A percentile compares a stretch with the other conserved stretches of the same genome.
These are phyloP conservation scores for Eupithecia subfuscata DNA, from an alignment of 2,888 invertebrate genomes.

Conservation along the genomic window DNA sequence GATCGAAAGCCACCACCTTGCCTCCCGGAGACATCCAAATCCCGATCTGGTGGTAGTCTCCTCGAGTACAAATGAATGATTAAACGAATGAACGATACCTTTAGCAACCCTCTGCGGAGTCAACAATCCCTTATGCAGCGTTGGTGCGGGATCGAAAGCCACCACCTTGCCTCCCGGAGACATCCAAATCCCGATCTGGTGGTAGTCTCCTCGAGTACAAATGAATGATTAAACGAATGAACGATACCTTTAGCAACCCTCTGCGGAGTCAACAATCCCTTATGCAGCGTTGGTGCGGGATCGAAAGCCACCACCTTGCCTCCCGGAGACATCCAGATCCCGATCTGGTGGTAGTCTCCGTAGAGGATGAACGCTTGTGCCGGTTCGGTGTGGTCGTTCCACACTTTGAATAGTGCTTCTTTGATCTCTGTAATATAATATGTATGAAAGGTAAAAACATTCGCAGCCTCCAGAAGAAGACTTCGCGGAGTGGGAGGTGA, in stretches of 20 bases:
- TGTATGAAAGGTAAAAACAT: no score
- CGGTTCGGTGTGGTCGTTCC: conserved; percentile 69
- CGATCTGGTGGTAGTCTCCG: conserved; percentile 77
- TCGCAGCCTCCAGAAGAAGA: conserved; percentile 57
- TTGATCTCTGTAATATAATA: conserved; percentile 66
- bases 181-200: conserved; percentile 70
- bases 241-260: conserved; percentile 67
- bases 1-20: conserved; percentile 74
- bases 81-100: conserved; percentile 35
- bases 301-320: conserved; percentile 77
- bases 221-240: conserved; percentile 34
- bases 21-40: conserved; percentile 74
- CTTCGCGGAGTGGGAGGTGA: conserved; percentile 78
- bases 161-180: conserved; percentile 71
- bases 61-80: conserved; percentile 56
- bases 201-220: conserved; percentile 74
- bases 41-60: conserved; percentile 77
- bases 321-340: conserved; percentile 72
- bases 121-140: conserved; percentile 63
- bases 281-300: conserved; percentile 68
- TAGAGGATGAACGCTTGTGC: conserved; percentile 59
- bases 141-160: conserved; percentile 76
- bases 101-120: conserved; percentile 67
- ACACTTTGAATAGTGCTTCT: conserved; percentile 68
- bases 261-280: conserved; percentile 65